A percentile compares a stretch with the other conserved stretches of the same genome.
Evolutionary conservation across 2,797 vertebrate genomes (phyloP).

Genomic region (Sebastes ruberrimus): DNA sequence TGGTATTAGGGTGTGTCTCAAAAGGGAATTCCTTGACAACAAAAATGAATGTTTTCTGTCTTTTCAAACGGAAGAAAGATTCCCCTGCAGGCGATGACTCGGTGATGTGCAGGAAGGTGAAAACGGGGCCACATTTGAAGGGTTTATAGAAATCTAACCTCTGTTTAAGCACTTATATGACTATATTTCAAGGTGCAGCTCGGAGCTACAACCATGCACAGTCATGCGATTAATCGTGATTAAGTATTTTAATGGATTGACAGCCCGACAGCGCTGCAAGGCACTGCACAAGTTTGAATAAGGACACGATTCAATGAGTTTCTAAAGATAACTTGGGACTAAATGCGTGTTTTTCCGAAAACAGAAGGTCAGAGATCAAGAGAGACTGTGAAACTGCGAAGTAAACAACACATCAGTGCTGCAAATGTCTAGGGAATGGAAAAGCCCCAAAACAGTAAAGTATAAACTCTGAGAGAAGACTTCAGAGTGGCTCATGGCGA

Average conservation of each 20-base stretch:
- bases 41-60: neutral
- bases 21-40: neutral
- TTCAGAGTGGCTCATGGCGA: conserved; percentile 12
- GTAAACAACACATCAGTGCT: conserved; percentile 28
- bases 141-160: neutral
- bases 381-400: neutral
- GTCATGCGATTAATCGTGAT: too few species aligned
- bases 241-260: too few species aligned
- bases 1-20: conserved; percentile 43
- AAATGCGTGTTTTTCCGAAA: neutral
- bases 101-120: neutral
- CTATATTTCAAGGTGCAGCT: neutral
- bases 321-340: neutral
- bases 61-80: neutral
- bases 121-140: neutral
- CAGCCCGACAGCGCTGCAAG: too few species aligned
- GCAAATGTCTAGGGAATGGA: neutral
- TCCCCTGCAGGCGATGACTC: neutral
- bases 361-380: conserved; percentile 1
- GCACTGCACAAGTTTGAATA: neutral
- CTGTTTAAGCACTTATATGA: neutral
- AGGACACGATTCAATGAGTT: neutral
- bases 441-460: neutral
- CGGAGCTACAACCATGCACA: neutral
- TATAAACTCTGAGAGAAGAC: conserved; percentile 14